phyloP scores from a whole-genome alignment of 1,140 invertebrate genomes.

The Phortica variegata region DNA sequence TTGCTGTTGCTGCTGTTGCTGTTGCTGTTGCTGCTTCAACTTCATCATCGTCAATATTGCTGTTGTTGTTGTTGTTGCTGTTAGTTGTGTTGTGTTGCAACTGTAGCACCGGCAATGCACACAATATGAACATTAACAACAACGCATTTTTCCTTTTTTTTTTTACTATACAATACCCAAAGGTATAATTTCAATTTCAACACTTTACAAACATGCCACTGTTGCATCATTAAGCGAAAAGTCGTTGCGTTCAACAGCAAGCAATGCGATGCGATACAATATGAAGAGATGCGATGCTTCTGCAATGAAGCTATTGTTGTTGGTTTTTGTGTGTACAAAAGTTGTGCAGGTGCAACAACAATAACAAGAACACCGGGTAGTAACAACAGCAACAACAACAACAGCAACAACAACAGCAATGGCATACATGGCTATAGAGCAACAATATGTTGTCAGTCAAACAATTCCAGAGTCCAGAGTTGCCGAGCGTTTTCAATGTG shows the following conservation, averaged over 20 bases:
- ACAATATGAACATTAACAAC: constrained; percentile 19
- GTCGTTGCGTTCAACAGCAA: constrained; percentile 43
- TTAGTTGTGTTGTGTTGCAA: too few relatives aligned
- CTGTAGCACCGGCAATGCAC: constrained; percentile 10
- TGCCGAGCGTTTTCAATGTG: too few relatives aligned
- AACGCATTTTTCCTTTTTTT: constrained; percentile 1
- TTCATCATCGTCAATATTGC: constrained; percentile 2
- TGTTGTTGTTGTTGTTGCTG: too few relatives aligned
- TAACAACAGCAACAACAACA: constrained; percentile 3
- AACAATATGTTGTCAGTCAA: too few relatives aligned
- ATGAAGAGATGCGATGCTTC: too few relatives aligned
- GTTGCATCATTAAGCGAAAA: constrained; percentile 52
- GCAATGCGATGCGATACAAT: too few relatives aligned
- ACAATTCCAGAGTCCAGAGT: too few relatives aligned
- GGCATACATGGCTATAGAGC: too few relatives aligned
- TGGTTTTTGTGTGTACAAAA: constrained; percentile 14
- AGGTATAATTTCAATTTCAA: constrained; percentile 54
- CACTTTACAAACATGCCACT: constrained; percentile 53
- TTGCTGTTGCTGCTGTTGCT: constrained; percentile 6
- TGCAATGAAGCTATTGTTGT: constrained; percentile 10
- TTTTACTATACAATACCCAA: constrained; percentile 24
- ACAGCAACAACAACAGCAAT: not conserved
- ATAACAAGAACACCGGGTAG: constrained; percentile 9
- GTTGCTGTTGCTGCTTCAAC: not conserved
- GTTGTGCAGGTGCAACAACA: not conserved